A percentile compares a stretch with the other conserved stretches of the same genome.
These are phyloP conservation scores for Plecotus auritus DNA, from an alignment of 2,113 vertebrate species.

Conservation along the genomic window DNA sequence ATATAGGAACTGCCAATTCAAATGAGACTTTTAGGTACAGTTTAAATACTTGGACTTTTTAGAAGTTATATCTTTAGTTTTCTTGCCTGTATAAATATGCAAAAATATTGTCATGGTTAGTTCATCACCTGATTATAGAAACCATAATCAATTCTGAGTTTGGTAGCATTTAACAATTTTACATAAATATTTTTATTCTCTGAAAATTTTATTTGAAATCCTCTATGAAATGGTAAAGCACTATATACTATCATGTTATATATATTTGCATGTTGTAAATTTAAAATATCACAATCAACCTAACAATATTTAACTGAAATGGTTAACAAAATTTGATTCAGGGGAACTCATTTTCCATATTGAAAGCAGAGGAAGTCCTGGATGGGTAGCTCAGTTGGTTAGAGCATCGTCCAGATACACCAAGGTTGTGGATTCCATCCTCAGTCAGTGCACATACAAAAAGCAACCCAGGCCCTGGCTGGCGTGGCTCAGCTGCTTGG, in stretches of 20 bases:
- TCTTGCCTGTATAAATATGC: slow-evolving; percentile 28
- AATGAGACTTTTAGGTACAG: slow-evolving; percentile 77
- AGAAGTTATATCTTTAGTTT: slow-evolving; percentile 59
- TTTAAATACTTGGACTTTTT: slow-evolving; percentile 69
- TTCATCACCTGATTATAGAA: slow-evolving; percentile 10
- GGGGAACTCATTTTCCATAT: not conserved
- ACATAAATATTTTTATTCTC: slow-evolving; percentile 49
- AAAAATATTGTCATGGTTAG: slow-evolving; percentile 35
- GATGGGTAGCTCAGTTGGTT: not conserved
- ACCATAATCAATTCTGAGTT: not conserved
- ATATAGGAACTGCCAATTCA: slow-evolving; percentile 71
- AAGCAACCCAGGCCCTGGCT: not conserved
- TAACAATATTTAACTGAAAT: not conserved
- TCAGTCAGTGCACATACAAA: not conserved
- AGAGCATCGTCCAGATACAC: not conserved
- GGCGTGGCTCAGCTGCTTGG: no score
- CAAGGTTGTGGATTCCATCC: not conserved
- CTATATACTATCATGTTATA: not conserved
- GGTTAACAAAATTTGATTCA: not conserved
- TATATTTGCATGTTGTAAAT: not conserved
- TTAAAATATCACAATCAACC: not conserved
- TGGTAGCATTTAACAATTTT: slow-evolving; percentile 37
- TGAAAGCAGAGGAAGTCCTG: not conserved
- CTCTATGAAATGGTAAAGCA: slow-evolving; percentile 57
- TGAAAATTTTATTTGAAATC: slow-evolving; percentile 68